Base-by-base conservation (phyloP, 2,888 invertebrate genomes). In the Hemicrepidius hirtus region DNA sequence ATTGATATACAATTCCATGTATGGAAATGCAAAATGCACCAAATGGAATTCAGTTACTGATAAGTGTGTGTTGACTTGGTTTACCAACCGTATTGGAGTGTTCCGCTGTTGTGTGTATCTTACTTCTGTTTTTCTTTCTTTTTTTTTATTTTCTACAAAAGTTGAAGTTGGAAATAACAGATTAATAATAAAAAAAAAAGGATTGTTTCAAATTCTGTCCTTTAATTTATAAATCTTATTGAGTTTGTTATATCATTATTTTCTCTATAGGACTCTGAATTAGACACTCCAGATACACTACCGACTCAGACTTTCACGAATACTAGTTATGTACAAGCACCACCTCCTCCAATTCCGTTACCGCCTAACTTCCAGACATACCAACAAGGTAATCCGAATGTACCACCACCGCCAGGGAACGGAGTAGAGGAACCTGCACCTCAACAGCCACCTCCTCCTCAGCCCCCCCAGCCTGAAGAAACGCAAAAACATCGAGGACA, bases 241-340 rank as follows among this genome's bases (percentile, higher is more conserved):
- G 4, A 32, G 4, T 32, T 32, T 7, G 32, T 32, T 32, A 32
- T 32, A 32, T 32, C 32, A 46, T 21, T 37, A 55, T 53, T 53
- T 9, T 28, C 71, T 73, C 81, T 82, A 37, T 71, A 85, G 84
- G 86, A 97, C 82, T 97, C 97, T 20, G 97, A 97, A 87, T 89
- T 95, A 76, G 95, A 95, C 84, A 92, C 93, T 62, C 93, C 94
- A 0, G 90, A 89, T 77, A 86, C 87, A 41, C 95, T 96, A 82
- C 94, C 94, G 21, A 91, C 93, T 28, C 95, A 95, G 86, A 95
- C 95, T 50, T 96, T 94, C 86, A 95, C 95, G 67, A 96, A 96
- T 86, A 95, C 95, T 84, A 93, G 92, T 83, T 95, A 92, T 85
- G 88, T 90, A 81, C 87, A 88, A 44, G 88, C 87, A 77, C 88